Conservation (phyloP, 2,113 vertebrate species). For the Canis aureus region DNA sequence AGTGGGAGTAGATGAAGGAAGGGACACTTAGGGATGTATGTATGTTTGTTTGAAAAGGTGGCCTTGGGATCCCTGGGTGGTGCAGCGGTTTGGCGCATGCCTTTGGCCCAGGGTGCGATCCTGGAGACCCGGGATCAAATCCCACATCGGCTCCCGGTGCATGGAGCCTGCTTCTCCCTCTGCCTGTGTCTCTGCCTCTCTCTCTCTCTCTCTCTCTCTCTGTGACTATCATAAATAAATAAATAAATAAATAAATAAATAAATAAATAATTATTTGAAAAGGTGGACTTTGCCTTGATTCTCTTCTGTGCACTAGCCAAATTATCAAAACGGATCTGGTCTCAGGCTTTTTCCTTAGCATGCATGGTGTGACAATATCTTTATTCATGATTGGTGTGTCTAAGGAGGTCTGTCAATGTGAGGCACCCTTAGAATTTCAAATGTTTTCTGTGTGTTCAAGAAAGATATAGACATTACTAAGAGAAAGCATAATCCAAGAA, state of each 20-base stretch:
- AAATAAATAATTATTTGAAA: not conserved
- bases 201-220: no score
- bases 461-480: not conserved
- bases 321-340: not conserved
- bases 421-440: not conserved
- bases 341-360: not conserved
- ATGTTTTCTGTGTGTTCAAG: not conserved
- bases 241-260: no score
- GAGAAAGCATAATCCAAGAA: not conserved
- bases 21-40: not conserved
- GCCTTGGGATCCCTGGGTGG: not conserved
- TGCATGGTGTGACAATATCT: not conserved
- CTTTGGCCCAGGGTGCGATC: no score
- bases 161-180: no score
- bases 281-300: not conserved
- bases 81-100: no score
- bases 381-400: not conserved
- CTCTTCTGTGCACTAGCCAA: not conserved
- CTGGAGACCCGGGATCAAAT: no score
- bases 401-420: not conserved
- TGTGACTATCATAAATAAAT: no score
- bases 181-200: no score
- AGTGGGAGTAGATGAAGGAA: not conserved
- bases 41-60: not conserved
- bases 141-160: no score